phyloP scores from a whole-genome alignment of 1,140 invertebrate species.

The Drosophila repleta region DNA sequence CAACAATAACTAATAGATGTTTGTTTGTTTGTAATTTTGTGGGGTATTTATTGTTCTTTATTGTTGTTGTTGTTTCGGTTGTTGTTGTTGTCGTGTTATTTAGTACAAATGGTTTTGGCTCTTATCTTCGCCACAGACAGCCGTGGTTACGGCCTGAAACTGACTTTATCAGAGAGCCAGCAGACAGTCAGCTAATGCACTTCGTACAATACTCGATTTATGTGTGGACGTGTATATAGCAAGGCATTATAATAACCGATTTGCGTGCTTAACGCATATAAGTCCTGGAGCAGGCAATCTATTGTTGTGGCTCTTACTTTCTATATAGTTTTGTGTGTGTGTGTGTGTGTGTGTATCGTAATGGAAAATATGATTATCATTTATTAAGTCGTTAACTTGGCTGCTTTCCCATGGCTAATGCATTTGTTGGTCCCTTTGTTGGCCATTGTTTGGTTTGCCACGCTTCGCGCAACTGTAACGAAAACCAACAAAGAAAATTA shows the following conservation, averaged over 20 bases:
- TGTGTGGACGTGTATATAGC: constrained; percentile 19
- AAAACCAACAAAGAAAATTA: constrained; percentile 36
- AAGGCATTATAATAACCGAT: constrained; percentile 76
- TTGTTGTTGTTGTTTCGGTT: constrained; percentile 20
- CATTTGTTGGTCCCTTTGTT: constrained; percentile 15
- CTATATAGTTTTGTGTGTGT: background rate
- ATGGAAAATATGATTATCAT: constrained; percentile 63
- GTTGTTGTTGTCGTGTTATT: constrained; percentile 52
- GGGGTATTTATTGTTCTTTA: constrained; percentile 19
- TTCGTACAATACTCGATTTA: constrained; percentile 35
- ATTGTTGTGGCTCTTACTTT: constrained; percentile 11
- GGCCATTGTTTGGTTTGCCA: constrained; percentile 14
- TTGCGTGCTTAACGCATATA: constrained; percentile 72
- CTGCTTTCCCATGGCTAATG: constrained; percentile 21
- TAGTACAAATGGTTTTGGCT: constrained; percentile 68
- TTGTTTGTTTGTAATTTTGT: constrained; percentile 62
- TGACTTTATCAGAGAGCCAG: constrained; percentile 45
- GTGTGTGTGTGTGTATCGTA: constrained; percentile 27
- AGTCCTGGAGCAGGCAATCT: constrained; percentile 36
- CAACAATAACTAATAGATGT: constrained; percentile 77
- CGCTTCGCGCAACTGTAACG: constrained; percentile 15
- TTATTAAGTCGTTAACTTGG: constrained; percentile 56
- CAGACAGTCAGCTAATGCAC: constrained; percentile 59
- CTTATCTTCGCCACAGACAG: constrained; percentile 58
- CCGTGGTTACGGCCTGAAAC: constrained; percentile 19